Conservation (phyloP, 2,113 vertebrate genomes). For the Chlamydotis undulata region DNA sequence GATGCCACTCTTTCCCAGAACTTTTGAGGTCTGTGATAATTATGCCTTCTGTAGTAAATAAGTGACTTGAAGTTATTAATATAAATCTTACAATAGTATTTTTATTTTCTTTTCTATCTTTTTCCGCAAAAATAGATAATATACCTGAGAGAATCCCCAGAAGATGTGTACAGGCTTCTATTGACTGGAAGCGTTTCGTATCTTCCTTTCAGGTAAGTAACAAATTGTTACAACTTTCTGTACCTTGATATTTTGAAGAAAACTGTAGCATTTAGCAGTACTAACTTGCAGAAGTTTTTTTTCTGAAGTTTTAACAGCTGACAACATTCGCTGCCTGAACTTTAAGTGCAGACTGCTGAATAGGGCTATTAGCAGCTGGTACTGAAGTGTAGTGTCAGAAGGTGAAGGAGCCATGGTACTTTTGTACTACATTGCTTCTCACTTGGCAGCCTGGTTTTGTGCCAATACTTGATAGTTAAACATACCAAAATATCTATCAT, state of each 20-base stretch:
- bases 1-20: not conserved
- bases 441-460: not conserved
- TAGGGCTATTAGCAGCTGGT: not conserved
- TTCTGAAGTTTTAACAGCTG: not conserved
- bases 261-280: not conserved
- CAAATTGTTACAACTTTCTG: not conserved
- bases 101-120: not conserved
- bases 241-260: not conserved
- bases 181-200: slow-evolving; percentile 82
- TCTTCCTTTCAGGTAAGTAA: slow-evolving; percentile 91
- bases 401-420: not conserved
- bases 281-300: not conserved
- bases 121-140: slow-evolving; percentile 83
- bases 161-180: slow-evolving; percentile 87
- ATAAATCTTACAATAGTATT: not conserved
- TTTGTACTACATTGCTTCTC: not conserved
- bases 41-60: not conserved
- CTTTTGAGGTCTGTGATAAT: not conserved
- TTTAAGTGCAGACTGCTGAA: not conserved
- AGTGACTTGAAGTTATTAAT: not conserved
- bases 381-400: not conserved
- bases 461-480: not conserved
- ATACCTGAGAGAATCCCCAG: slow-evolving; percentile 89
- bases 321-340: not conserved
- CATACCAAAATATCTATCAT: not conserved